Evolutionary conservation across 2,888 invertebrate species (phyloP).

Genomic region (Lomographa bimaculata): DNA sequence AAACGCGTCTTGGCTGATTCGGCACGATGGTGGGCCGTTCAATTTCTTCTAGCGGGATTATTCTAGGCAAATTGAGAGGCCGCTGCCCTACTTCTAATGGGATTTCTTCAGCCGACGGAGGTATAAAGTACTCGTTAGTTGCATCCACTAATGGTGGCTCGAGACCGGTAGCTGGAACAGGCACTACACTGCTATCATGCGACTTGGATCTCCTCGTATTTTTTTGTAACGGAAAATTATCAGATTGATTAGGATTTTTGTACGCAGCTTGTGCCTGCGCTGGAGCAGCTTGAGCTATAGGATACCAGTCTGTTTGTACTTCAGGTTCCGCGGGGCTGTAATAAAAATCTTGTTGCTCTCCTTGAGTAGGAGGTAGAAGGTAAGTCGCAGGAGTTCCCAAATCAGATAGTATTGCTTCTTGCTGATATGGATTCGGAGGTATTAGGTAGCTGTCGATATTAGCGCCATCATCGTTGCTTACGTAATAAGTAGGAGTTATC

Average conservation of each 20-base stretch:
- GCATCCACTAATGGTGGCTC: constrained; percentile 64
- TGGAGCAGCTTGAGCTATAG: constrained; percentile 48
- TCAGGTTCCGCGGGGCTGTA: constrained; percentile 53
- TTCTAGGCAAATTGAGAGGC: constrained; percentile 56
- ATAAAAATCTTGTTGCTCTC: constrained; percentile 50
- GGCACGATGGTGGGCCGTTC: constrained; percentile 41
- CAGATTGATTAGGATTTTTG: constrained; percentile 36
- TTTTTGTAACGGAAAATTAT: constrained; percentile 21
- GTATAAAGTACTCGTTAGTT: constrained; percentile 55
- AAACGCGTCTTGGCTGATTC: constrained; percentile 28
- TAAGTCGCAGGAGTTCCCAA: constrained; percentile 61
- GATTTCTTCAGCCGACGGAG: constrained; percentile 42
- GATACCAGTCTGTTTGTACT: constrained; percentile 71
- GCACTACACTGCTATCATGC: constrained; percentile 32
- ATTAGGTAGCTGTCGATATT: constrained; percentile 60
- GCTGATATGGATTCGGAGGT: constrained; percentile 57
- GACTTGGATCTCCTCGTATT: constrained; percentile 26
- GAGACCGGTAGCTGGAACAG: constrained; percentile 57
- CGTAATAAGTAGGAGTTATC: constrained; percentile 54
- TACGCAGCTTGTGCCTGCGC: constrained; percentile 41
- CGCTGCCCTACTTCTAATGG: constrained; percentile 65
- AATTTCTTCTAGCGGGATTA: constrained; percentile 39
- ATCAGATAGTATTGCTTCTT: constrained; percentile 48
- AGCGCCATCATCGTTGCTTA: constrained; percentile 51
- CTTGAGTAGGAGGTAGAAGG: constrained; percentile 61